These are phyloP conservation scores for Eucera pruinosa DNA, from an alignment of 2,888 invertebrate species.

Conservation along the genomic window DNA sequence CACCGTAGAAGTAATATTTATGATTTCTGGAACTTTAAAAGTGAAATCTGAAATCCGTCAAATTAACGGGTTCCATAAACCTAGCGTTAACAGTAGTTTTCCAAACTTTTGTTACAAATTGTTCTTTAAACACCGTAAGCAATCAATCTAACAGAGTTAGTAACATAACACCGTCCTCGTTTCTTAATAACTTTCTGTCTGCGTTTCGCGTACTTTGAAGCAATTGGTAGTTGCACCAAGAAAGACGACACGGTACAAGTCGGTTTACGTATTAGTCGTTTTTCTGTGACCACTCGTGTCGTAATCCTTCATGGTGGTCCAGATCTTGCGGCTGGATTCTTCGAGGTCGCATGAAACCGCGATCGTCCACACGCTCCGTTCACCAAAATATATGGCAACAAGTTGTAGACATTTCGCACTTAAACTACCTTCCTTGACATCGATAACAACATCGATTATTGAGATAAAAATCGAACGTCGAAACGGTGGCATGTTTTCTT, in stretches of 20 bases:
- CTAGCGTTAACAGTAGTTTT: too few species aligned
- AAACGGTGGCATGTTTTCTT: not conserved
- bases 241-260: slow-evolving; percentile 24
- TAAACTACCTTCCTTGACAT: slow-evolving; percentile 32
- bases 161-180: too few species aligned
- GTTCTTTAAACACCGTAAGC: too few species aligned
- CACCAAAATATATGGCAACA: slow-evolving; percentile 55
- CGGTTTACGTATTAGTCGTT: slow-evolving; percentile 58
- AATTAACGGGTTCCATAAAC: too few species aligned
- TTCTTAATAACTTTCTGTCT: not conserved
- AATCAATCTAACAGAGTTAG: too few species aligned
- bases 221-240: slow-evolving; percentile 5
- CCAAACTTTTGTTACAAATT: too few species aligned
- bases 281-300: slow-evolving; percentile 59
- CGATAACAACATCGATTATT: slow-evolving; percentile 30
- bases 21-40: too few species aligned
- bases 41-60: too few species aligned
- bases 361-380: slow-evolving; percentile 51
- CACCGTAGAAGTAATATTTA: too few species aligned
- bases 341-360: slow-evolving; percentile 67
- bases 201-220: slow-evolving; percentile 10
- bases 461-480: slow-evolving; percentile 15
- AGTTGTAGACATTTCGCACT: slow-evolving; percentile 12
- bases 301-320: slow-evolving; percentile 74
- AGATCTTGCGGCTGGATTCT: slow-evolving; percentile 58